Base-by-base conservation (phyloP, 2,888 invertebrate species). In the Sminthurides aquaticus region DNA sequence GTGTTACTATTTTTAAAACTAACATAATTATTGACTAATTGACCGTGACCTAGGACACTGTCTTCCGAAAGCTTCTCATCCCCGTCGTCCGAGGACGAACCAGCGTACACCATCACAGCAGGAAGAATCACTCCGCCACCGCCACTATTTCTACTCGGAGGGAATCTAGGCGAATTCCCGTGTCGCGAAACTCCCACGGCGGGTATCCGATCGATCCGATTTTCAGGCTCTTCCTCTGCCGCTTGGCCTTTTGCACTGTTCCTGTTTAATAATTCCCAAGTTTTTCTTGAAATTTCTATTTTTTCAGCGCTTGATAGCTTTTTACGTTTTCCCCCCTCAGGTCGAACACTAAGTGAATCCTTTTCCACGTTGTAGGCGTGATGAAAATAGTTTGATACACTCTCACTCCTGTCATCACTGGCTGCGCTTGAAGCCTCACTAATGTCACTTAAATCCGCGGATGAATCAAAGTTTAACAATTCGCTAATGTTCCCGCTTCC, bases 181-280 rank as follows among this genome's bases (percentile, higher is more conserved):
- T 5, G 5, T 11, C 43, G 8, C 8, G 8, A 5, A 34, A 5
- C 43, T 34, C 43, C 52, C 18, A 20, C 11, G 5, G 20, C 52
- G 5, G 52, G 52, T 20, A 52, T 52, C 22, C 52, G 52, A 22
- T 52, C 52, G 5, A 52, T 22, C 5, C 22, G 3, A 22, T 52
- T 52, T 22, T 52, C 27, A 25, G 29, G 25, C n/a, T 49, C 54
- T 20, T 28, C 54, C 27, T 54, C 54, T 25, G 24, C 54, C 8
- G 64, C 70, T 8, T 69, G 68, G 24, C 62, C 25, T 8, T 58
- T 58, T 3, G 57, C 26, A n/a, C 54, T 54, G 20, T 71, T 71
- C 28, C 70, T 68, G 64, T 74, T 74, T 22, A 74, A 56, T 57
- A 71, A 62, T 49, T 74, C 70, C 74, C 74, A 74, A 64, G 72